These are phyloP conservation scores for Papilio helenus DNA, from an alignment of 1,140 invertebrate species.

Conservation along the genomic window DNA sequence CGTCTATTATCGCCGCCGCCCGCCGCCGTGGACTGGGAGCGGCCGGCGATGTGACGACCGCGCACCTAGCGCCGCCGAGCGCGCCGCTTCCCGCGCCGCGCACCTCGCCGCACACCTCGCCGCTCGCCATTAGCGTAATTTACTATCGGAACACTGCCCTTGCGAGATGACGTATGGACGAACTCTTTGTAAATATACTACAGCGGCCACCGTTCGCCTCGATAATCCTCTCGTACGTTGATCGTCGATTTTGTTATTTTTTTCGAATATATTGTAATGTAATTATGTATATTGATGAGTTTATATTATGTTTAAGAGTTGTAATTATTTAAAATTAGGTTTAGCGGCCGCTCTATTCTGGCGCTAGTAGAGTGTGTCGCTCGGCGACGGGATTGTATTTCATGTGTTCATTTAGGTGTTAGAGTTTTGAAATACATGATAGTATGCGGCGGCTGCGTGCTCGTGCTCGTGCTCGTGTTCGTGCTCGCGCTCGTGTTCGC, in stretches of 20 bases:
- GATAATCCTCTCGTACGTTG: slow-evolving; percentile 54
- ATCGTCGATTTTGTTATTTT: slow-evolving; percentile 70
- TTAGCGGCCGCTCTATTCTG: slow-evolving; percentile 59
- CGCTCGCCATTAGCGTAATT: slow-evolving; percentile 22
- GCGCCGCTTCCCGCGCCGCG: slow-evolving; percentile 64
- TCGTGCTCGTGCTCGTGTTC: slow-evolving; percentile 49
- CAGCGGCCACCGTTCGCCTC: slow-evolving; percentile 41
- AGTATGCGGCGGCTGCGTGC: slow-evolving; percentile 54
- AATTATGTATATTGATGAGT: slow-evolving; percentile 82
- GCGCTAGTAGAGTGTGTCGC: slow-evolving; percentile 56
- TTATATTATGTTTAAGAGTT: slow-evolving; percentile 79
- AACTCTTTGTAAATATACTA: slow-evolving; percentile 34
- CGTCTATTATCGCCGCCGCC: too few relatives aligned
- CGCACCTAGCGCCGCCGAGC: too few relatives aligned
- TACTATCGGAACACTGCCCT: slow-evolving; percentile 22
- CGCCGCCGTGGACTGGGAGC: too few relatives aligned
- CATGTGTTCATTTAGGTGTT: slow-evolving; percentile 82
- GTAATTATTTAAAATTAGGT: slow-evolving; percentile 79
- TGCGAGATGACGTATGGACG: slow-evolving; percentile 2
- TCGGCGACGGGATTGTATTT: slow-evolving; percentile 74
- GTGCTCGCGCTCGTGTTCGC: slow-evolving; percentile 60
- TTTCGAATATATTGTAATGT: slow-evolving; percentile 80
- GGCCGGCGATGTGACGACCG: too few relatives aligned
- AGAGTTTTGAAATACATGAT: slow-evolving; percentile 73
- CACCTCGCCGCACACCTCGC: slow-evolving; percentile 41